Evolutionary conservation across 2,113 vertebrate genomes (phyloP).

Genomic region (Alexandromys fortis): DNA sequence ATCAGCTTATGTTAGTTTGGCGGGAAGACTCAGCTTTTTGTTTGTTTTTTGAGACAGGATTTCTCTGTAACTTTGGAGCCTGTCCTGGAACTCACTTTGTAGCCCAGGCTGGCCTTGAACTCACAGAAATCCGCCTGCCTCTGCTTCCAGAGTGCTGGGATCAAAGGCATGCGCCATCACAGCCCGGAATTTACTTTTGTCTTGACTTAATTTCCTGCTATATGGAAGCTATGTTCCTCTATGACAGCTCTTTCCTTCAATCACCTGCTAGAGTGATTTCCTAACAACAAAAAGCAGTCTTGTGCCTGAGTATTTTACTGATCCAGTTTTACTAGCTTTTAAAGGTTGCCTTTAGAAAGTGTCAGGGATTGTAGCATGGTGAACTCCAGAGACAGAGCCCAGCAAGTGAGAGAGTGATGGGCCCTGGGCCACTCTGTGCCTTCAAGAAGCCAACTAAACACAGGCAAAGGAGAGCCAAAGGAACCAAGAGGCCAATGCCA

Average conservation of each 20-base stretch:
- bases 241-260: neutral
- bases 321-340: neutral
- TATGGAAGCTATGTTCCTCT: neutral
- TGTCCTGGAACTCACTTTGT: too few species aligned
- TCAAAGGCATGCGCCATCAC: too few species aligned
- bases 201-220: neutral
- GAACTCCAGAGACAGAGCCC: too few species aligned
- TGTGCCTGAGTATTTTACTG: neutral
- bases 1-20: neutral
- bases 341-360: neutral
- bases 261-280: neutral
- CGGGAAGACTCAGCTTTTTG: neutral
- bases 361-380: too few species aligned
- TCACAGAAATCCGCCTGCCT: too few species aligned
- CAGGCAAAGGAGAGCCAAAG: neutral
- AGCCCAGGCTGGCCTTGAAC: too few species aligned
- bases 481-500: neutral
- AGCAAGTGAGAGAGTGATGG: too few species aligned
- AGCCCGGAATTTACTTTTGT: too few species aligned
- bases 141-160: too few species aligned
- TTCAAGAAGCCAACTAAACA: too few species aligned
- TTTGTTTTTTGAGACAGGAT: neutral
- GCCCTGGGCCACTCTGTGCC: too few species aligned
- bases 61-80: too few species aligned
- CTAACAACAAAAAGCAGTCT: neutral